Evolutionary conservation across 2,113 vertebrate species (phyloP), one percentile per base, ranked within the genome.

Genomic region (Eolophus roseicapilla): DNA sequence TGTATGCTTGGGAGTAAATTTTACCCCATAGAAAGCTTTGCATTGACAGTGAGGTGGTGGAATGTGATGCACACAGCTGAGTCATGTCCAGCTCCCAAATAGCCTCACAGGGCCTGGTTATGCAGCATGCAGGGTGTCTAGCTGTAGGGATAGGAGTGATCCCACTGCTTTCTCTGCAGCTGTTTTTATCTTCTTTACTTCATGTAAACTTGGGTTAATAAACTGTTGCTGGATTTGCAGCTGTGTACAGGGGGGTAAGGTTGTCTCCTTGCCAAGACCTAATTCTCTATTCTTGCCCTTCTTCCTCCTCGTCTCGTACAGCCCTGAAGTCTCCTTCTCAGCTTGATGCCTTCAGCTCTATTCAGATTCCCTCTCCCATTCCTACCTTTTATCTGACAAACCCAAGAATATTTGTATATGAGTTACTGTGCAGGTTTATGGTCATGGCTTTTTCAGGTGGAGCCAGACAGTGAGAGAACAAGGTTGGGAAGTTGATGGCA

Each of bases 61-160:
- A 63, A 13, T 0, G 0, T 0, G 2, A 18, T 4, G 3, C 24
- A 4, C 19, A 11, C 24, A 47, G 44, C 2, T 49, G 25, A 55
- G 13, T 23, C 24, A 3, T 0, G 2, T 33, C 53, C 60, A 39
- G 37, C 65, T 74, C 46, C 55, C 35, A 29, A 1, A 41, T 16
- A 46, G 20, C 49, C 63, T 52, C 0, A 0, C 9, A 52, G 73
- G n/a, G 43, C 70, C 81, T 29, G 5, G 17, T 37, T 35, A 6
- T 0, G 1, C 43, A 1, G 1, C 21, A n/a, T 0, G 2, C 44
- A 25, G 25, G 28, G 14, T 37, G 7, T 19, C 47, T 43, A 13
- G 7, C 46, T 20, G 23, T 7, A 63, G 52, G 18, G 35, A 13
- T 15, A 17, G 33, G 33, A 53, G 15, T 19, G 39, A 29, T 43